Evolutionary conservation across 2,797 vertebrate genomes (phyloP), one percentile per base, ranked within the genome.

Genomic region (Typhlichthys eigenmanni): DNA sequence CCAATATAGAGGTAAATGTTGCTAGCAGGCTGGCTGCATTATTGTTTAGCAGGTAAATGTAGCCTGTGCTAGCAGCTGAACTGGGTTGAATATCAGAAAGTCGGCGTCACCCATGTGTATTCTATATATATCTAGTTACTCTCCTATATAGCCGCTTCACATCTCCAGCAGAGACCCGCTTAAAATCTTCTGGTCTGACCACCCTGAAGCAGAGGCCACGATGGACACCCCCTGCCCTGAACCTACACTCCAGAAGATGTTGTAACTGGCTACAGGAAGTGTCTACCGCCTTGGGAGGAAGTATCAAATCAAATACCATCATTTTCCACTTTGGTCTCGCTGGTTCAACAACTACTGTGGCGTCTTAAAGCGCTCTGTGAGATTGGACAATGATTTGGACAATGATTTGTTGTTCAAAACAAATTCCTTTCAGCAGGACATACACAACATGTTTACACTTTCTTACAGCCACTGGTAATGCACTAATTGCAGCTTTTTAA

Each of bases 231-330:
- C 74, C 80, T 5, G 47, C 3, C 1, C 69, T 1, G 57, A 68
- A 63, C 61, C 68, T 57, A 64, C 73, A 77, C 85, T 87, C 81
- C 79, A 72, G 72, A 86, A 88, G 82, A 85, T 87, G 90, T 89
- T 91, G 85, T 88, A 90, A 91, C 71, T 53, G 80, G 73, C 72
- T 71, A 83, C 76, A 87, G 91, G 90, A 93, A 92, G 88, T 82
- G 49, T 81, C 74, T 66, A 62, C 83, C 62, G 83, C 79, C 82
- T 55, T 54, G 88, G 87, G 88, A 92, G 92, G 91, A 93, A 91
- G 86, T 92, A 91, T 92, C 88, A 88, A 90, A 92, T 91, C 84
- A 88, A 91, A 85, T 56, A 24, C 63, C 76, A 70, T 75, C 69
- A 87, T 79, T 87, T 83, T 85, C 75, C 69, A 71, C 87, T 87